phyloP scores from a whole-genome alignment of 2,888 invertebrate genomes.

The Xestia rhomboidea region DNA sequence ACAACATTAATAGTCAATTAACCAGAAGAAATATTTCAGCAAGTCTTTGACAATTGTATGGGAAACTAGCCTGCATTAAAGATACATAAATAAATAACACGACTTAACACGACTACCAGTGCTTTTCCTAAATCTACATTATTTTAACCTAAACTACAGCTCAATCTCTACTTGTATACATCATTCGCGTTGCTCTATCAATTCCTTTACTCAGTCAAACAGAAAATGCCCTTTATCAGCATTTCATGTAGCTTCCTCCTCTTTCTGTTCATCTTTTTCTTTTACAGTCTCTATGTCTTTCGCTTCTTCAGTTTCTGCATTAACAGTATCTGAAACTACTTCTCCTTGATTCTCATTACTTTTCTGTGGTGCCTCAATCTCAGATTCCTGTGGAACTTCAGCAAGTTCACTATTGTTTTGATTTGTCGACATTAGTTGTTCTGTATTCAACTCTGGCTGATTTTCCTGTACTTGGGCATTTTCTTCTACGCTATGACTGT shows the following conservation, averaged over 20 bases:
- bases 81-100: neutral
- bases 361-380: neutral
- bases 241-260: constrained; percentile 40
- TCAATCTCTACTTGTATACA: constrained; percentile 58
- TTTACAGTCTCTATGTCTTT: constrained; percentile 31
- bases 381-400: constrained; percentile 11
- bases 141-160: constrained; percentile 50
- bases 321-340: constrained; percentile 15
- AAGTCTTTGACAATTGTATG: neutral
- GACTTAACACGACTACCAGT: constrained; percentile 54
- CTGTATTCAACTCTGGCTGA: constrained; percentile 32
- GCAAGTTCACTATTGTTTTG: constrained; percentile 22
- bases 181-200: constrained; percentile 55
- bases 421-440: constrained; percentile 19
- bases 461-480: constrained; percentile 55
- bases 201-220: constrained; percentile 63
- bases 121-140: constrained; percentile 42
- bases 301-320: constrained; percentile 17
- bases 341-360: constrained; percentile 26
- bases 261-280: constrained; percentile 23
- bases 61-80: neutral
- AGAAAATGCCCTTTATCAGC: constrained; percentile 43
- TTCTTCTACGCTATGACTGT: constrained; percentile 53
- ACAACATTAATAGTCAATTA: neutral
- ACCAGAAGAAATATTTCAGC: neutral